Conservation (phyloP, 2,888 invertebrate genomes). For the Glaucopsyche alexis region DNA sequence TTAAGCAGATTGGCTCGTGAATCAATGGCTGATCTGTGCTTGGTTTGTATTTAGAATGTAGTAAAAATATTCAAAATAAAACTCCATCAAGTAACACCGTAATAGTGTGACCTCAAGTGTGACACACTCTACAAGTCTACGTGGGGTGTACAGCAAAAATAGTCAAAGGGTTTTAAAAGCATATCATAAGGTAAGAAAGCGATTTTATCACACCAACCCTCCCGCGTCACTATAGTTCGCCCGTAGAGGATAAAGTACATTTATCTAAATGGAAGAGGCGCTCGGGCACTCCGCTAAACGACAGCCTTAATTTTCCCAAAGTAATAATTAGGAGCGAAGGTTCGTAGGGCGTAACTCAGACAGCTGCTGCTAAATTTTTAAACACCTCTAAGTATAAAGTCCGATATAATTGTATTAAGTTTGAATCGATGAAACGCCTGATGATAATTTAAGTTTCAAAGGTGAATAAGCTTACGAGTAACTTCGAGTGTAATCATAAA, state of each 20-base stretch:
- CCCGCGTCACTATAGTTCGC: slow-evolving; percentile 55
- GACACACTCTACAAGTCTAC: too few relatives aligned
- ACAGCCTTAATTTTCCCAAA: slow-evolving; percentile 80
- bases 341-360: slow-evolving; percentile 63
- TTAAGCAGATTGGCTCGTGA: too few relatives aligned
- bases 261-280: slow-evolving; percentile 75
- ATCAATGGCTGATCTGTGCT: too few relatives aligned
- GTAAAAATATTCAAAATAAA: not conserved
- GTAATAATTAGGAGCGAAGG: slow-evolving; percentile 81
- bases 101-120: too few relatives aligned
- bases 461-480: not conserved
- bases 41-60: too few relatives aligned
- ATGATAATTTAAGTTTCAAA: not conserved
- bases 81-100: not conserved
- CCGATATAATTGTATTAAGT: slow-evolving; percentile 74
- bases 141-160: not conserved
- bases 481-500: too few relatives aligned
- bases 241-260: slow-evolving; percentile 74
- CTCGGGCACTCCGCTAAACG: slow-evolving; percentile 75
- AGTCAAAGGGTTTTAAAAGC: slow-evolving; percentile 30
- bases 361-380: slow-evolving; percentile 73
- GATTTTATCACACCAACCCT: slow-evolving; percentile 40
- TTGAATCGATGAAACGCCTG: slow-evolving; percentile 32
- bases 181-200: slow-evolving; percentile 35
- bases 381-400: slow-evolving; percentile 75